Base-by-base conservation (phyloP, 2,113 vertebrate genomes). In the Fregata magnificens region DNA sequence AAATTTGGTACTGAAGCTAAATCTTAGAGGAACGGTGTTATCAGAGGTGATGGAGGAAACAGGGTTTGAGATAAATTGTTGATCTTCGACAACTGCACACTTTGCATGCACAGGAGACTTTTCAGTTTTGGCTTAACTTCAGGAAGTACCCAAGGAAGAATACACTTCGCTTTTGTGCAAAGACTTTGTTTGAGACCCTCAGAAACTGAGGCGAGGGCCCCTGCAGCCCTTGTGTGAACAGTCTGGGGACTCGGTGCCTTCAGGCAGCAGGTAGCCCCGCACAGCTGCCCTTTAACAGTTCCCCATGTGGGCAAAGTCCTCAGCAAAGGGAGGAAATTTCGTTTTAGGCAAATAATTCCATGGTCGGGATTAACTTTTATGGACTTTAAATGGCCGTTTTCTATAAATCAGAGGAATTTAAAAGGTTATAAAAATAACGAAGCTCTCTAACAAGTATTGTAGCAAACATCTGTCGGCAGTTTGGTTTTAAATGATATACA, bases 351-450 rank as follows among this genome's bases (percentile, higher is more conserved):
- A 96, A 70, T 77, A 93, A 92, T 96, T 94, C 93, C 45, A 62
- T 49, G 85, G 66, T 85, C 0, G 0, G 45, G 74, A 95, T 94
- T 95, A 96, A 92, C 62, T 96, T 96, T 97, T 95, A 96, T 80
- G 74, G 96, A 96, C 69, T 94, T 94, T 97, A 83, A 96, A 90
- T 83, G 82, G 58, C 67, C 31, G 25, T 85, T 96, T 97, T 88
- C 87, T 95, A 90, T 93, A 91, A 96, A 95, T 95, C 82, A 82
- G 93, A 96, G 84, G 95, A 96, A 97, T 96, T 95, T 97, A 96
- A 90, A 96, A 95, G 93, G 85, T 80, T 94, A 95, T 97, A 97
- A 97, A 97, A 95, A 92, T 93, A 96, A 94, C 3, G 13, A 96
- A 96, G 85, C 90, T 52, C 40, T 91, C 82, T 96, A 96, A 96